Percentiles rank a stretch among this genome's conserved stretches.
Evolutionary conservation across 1,140 invertebrate species (phyloP).

Genomic region (Sarcophaga bullata): DNA sequence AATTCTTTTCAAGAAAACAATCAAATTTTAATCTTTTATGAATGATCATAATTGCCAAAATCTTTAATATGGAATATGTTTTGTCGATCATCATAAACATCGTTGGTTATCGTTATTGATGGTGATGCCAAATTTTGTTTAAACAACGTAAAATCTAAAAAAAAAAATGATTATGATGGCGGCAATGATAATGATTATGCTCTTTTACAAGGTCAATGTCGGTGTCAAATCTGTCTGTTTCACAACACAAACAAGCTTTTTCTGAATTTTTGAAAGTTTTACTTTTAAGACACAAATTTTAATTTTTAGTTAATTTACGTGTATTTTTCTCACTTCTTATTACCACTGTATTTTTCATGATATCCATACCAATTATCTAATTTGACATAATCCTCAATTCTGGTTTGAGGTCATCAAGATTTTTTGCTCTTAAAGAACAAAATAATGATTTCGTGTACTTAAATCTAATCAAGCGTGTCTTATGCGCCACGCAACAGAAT

Average conservation of each 20-base stretch:
- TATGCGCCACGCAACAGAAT: too few species aligned
- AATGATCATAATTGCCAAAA: not conserved
- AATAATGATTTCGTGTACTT: too few species aligned
- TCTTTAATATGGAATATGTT: not conserved
- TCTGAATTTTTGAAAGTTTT: not conserved
- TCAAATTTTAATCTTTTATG: not conserved
- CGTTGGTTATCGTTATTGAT: not conserved
- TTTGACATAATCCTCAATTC: conserved; percentile 17
- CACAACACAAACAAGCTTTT: not conserved
- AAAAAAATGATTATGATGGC: not conserved
- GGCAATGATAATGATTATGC: not conserved
- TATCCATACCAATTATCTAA: conserved; percentile 1
- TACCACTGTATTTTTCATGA: not conserved
- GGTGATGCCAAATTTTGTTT: conserved; percentile 2
- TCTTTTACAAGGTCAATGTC: conserved; percentile 17
- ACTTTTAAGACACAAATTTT: not conserved
- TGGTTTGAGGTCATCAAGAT: not conserved
- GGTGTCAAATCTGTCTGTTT: not conserved
- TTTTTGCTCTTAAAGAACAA: not conserved
- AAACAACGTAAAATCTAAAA: not conserved
- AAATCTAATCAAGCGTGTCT: too few species aligned
- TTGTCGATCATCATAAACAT: not conserved
- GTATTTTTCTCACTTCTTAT: not conserved
- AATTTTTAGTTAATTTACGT: not conserved
- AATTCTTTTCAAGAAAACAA: too few species aligned